A percentile compares a stretch with the other conserved stretches of the same genome.
Evolutionary conservation across 1,140 invertebrate species (phyloP).

Genomic region (Aphelenchoides fujianensis): DNA sequence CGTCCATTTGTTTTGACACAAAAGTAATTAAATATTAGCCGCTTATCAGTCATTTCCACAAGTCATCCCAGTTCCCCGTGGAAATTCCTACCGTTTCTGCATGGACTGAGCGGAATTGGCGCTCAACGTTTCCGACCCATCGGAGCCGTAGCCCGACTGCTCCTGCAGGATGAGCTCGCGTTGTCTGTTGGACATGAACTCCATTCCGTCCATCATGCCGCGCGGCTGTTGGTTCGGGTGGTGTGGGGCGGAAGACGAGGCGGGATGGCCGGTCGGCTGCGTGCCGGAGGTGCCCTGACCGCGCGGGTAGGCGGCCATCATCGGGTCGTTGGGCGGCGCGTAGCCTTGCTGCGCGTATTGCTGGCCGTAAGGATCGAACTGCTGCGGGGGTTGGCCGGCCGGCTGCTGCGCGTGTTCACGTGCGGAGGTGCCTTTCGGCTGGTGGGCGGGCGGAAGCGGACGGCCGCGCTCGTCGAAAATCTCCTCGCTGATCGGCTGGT

Average conservation of each 20-base stretch:
- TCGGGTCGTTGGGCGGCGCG: conserved; percentile 7
- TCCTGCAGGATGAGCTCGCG: conserved; percentile 39
- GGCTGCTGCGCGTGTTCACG: not conserved
- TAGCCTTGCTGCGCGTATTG: not conserved
- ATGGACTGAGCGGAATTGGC: conserved; percentile 55
- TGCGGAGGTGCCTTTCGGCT: conserved; percentile 6
- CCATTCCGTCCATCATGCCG: conserved; percentile 17
- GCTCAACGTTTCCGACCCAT: conserved; percentile 58
- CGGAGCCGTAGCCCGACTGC: conserved; percentile 56
- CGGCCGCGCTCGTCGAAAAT: conserved; percentile 14
- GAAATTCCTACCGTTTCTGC: conserved; percentile 44
- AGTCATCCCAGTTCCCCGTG: no score
- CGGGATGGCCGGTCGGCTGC: not conserved
- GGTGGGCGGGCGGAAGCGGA: not conserved
- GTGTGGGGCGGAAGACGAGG: not conserved
- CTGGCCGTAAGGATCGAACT: not conserved
- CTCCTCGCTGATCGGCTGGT: conserved; percentile 12
- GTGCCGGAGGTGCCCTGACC: not conserved
- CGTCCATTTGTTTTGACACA: no score
- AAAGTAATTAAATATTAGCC: no score
- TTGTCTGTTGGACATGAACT: conserved; percentile 8
- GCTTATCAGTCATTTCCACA: no score
- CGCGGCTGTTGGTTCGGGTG: conserved; percentile 2
- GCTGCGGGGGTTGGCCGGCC: not conserved
- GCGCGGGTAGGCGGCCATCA: not conserved